phyloP scores from a whole-genome alignment of 1,140 invertebrate species.

The Drosophila punjabiensis region DNA sequence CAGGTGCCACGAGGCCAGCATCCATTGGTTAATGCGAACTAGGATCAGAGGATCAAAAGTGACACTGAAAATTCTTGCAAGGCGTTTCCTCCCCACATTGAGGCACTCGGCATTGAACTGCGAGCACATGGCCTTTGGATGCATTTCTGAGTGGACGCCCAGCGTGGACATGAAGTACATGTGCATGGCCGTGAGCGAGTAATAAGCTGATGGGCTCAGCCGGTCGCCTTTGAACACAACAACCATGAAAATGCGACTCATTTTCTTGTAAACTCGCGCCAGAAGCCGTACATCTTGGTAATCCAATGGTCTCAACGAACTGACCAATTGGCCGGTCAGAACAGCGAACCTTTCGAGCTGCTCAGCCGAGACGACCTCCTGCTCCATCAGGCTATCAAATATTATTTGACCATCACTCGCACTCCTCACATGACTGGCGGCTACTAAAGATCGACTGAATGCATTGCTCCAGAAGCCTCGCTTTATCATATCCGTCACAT shows the following conservation, averaged over 20 bases:
- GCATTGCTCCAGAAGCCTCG: conserved; percentile 26
- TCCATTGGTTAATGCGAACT: conserved; percentile 27
- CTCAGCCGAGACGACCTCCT: not conserved
- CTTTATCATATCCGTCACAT: not conserved
- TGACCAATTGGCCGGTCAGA: not conserved
- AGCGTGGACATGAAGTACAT: conserved; percentile 17
- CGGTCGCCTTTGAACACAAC: not conserved
- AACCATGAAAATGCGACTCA: not conserved
- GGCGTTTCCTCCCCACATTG: not conserved
- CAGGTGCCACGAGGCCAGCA: conserved; percentile 22
- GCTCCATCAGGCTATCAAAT: not conserved
- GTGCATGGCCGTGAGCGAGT: conserved; percentile 13
- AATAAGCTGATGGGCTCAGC: conserved; percentile 26
- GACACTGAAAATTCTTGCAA: not conserved
- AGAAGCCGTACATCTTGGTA: not conserved
- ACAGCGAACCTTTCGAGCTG: conserved; percentile 31
- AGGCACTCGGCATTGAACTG: not conserved
- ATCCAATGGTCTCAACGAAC: not conserved
- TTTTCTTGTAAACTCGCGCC: not conserved
- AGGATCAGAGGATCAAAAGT: conserved; percentile 17
- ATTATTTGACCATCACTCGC: not conserved
- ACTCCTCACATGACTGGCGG: not conserved
- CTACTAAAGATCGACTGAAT: conserved; percentile 1
- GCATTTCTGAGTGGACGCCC: not conserved
- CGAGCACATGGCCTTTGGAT: conserved; percentile 30